Conservation (phyloP, 23 tunicate species). For the Halocynthia roretzi region DNA sequence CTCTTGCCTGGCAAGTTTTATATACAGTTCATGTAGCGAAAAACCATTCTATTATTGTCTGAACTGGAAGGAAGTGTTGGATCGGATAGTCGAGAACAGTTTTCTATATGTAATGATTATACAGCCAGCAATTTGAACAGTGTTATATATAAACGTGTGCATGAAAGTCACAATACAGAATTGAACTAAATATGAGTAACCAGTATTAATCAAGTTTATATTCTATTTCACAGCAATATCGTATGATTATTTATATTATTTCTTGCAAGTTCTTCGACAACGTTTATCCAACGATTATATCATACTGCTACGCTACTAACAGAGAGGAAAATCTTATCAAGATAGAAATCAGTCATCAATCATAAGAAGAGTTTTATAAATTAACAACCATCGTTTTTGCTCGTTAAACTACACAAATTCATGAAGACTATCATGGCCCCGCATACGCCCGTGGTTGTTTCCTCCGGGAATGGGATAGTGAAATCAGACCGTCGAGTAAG, state of each 20-base stretch:
- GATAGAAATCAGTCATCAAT: too few species aligned
- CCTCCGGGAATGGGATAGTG: constrained; percentile 50
- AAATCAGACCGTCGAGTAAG: constrained; percentile 85
- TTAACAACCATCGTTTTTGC: too few species aligned
- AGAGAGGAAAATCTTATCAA: not conserved
- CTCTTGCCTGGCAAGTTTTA: too few species aligned
- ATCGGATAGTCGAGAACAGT: too few species aligned
- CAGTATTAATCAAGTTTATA: not conserved
- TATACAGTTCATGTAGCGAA: too few species aligned
- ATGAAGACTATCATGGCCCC: constrained; percentile 84
- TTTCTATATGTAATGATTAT: too few species aligned
- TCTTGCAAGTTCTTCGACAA: constrained; percentile 1
- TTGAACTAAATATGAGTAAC: not conserved
- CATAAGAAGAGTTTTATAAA: too few species aligned
- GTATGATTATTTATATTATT: not conserved
- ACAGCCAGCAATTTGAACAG: too few species aligned
- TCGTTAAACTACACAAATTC: not conserved
- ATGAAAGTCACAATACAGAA: too few species aligned
- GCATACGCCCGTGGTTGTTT: constrained; percentile 48
- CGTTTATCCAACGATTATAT: not conserved
- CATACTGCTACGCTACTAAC: not conserved
- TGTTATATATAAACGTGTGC: too few species aligned
- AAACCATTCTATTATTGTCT: too few species aligned
- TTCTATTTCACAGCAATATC: not conserved
- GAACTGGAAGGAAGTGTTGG: too few species aligned